These are phyloP conservation scores for Myxocyprinus asiaticus DNA, from an alignment of 2,113 vertebrate genomes.

Conservation along the genomic window DNA sequence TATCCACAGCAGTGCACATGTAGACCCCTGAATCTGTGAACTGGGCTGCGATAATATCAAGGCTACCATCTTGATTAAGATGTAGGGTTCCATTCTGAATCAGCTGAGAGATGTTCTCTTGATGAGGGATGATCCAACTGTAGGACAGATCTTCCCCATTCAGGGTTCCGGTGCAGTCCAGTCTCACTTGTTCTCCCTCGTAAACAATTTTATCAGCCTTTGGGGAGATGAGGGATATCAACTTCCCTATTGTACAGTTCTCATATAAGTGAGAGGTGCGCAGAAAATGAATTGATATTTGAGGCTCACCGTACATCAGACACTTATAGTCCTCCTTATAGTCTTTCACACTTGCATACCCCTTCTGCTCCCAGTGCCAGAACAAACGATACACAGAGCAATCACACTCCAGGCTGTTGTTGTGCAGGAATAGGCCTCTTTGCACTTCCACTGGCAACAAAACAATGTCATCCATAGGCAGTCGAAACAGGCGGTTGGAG, in stretches of 20 bases:
- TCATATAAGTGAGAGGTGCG: conserved; percentile 77
- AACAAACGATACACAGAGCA: conserved; percentile 85
- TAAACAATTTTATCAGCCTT: conserved; percentile 69
- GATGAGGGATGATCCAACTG: conserved; percentile 83
- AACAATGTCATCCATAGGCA: conserved; percentile 83
- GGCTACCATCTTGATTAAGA: conserved; percentile 83
- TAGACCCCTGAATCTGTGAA: conserved; percentile 87
- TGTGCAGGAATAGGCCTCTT: conserved; percentile 90
- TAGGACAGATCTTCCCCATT: conserved; percentile 71
- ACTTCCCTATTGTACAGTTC: conserved; percentile 76
- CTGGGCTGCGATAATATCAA: conserved; percentile 78
- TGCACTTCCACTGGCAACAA: conserved; percentile 80
- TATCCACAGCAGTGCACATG: conserved; percentile 82
- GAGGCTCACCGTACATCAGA: conserved; percentile 71
- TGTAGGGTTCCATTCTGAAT: conserved; percentile 76
- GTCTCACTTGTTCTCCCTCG: conserved; percentile 75
- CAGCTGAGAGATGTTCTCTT: conserved; percentile 72
- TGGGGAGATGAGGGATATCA: conserved; percentile 52
- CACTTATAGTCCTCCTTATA: conserved; percentile 86
- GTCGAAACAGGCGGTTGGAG: conserved; percentile 81
- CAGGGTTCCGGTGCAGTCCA: conserved; percentile 81
- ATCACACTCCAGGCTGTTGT: conserved; percentile 89
- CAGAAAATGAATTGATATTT: conserved; percentile 77
- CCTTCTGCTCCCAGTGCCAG: conserved; percentile 82
- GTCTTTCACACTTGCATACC: conserved; percentile 81